Percentiles rank a stretch among this genome's conserved stretches.
Conservation (phyloP, 2,888 invertebrate species). For the Coecobrya sp. region DNA sequence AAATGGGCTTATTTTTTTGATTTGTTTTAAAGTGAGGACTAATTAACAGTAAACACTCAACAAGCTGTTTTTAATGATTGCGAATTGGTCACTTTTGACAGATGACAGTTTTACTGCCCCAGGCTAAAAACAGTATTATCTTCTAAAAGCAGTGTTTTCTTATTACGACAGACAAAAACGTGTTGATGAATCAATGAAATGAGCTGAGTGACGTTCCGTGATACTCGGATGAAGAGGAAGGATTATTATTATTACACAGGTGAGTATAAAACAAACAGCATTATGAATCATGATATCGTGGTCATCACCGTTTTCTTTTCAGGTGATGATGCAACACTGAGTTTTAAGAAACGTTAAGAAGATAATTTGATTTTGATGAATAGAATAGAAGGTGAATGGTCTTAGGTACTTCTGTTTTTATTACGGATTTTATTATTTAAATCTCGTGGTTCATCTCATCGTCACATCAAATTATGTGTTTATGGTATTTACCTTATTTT, state of each 20-base stretch:
- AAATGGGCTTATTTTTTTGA: not conserved
- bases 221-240: constrained; percentile 45
- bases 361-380: constrained; percentile 20
- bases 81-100: not conserved
- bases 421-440: not conserved
- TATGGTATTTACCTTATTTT: not conserved
- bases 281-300: not conserved
- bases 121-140: not conserved
- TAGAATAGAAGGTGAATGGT: constrained; percentile 3
- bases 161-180: not conserved
- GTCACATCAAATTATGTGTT: not conserved
- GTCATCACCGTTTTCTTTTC: not conserved
- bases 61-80: not conserved
- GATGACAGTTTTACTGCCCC: not conserved
- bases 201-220: constrained; percentile 66
- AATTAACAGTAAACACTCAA: constrained; percentile 26
- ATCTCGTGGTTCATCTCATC: not conserved
- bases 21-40: not conserved
- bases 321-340: not conserved
- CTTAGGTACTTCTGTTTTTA: not conserved
- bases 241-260: not conserved
- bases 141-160: not conserved
- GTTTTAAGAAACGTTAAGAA: too few species aligned
- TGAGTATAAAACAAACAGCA: constrained; percentile 20
- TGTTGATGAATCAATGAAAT: not conserved